Evolutionary conservation across 2,113 vertebrate genomes (phyloP).

Genomic region (Xiphophorus couchianus): DNA sequence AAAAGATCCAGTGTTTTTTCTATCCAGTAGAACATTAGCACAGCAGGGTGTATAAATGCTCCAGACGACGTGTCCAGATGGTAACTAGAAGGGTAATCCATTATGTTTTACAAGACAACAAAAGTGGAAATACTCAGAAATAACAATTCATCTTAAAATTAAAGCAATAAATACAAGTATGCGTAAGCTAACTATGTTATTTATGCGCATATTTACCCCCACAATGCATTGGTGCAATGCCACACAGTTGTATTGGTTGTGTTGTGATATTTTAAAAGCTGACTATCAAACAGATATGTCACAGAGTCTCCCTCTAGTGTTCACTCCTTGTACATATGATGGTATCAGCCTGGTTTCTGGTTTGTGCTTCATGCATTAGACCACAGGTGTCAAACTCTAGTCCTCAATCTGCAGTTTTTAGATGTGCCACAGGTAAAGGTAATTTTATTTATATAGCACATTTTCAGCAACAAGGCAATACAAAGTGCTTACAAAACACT

Average conservation of each 20-base stretch:
- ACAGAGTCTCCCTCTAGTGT: conserved; percentile 72
- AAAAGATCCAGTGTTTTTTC: background rate
- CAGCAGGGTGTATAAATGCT: background rate
- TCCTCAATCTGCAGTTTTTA: too few relatives aligned
- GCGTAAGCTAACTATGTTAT: background rate
- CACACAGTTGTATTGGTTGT: background rate
- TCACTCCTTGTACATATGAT: conserved; percentile 40
- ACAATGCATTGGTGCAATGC: background rate
- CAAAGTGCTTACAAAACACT: too few relatives aligned
- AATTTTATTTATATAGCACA: too few relatives aligned
- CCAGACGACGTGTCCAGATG: background rate
- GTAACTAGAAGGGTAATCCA: background rate
- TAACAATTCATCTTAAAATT: background rate
- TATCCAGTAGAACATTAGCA: background rate
- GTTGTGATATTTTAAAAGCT: background rate
- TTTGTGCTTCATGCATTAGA: background rate
- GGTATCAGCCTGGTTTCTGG: background rate
- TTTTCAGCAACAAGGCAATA: too few relatives aligned
- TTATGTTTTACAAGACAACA: background rate
- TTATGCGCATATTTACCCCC: background rate
- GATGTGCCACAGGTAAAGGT: too few relatives aligned
- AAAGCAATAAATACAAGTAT: background rate
- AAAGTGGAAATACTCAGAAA: background rate
- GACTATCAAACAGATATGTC: conserved; percentile 9
- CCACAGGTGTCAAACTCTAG: too few relatives aligned